Evolutionary conservation across 2,888 invertebrate genomes (phyloP).

Genomic region (Hypercompe scribonia): DNA sequence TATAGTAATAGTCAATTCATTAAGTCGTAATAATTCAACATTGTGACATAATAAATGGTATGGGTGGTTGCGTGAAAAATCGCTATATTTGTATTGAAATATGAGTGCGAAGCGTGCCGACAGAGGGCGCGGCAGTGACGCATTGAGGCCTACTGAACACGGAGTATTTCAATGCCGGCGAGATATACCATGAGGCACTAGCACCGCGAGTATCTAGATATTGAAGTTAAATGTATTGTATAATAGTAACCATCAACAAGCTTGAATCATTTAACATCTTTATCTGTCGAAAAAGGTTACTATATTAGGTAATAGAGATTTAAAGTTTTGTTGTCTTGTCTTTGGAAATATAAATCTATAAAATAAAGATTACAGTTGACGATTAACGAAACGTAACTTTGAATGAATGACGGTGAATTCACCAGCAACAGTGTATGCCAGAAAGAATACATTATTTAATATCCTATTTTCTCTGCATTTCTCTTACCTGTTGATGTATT

Average conservation of each 20-base stretch:
- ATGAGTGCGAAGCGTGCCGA: constrained; percentile 27
- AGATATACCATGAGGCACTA: neutral
- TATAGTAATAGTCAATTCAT: constrained; percentile 46
- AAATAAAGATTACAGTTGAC: neutral
- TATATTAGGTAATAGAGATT: neutral
- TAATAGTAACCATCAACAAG: neutral
- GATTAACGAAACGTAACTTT: neutral
- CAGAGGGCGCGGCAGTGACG: constrained; percentile 48
- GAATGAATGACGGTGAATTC: no score
- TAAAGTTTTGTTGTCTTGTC: neutral
- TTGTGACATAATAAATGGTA: constrained; percentile 40
- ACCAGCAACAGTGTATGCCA: neutral
- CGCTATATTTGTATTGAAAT: constrained; percentile 44
- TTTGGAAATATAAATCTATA: neutral
- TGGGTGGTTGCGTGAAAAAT: constrained; percentile 45
- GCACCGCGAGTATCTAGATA: neutral
- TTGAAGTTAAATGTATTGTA: neutral
- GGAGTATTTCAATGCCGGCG: neutral
- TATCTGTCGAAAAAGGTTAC: neutral
- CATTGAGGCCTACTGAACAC: constrained; percentile 19
- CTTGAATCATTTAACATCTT: neutral
- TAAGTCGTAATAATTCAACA: constrained; percentile 30
- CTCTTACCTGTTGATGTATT: no score
- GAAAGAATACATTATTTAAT: neutral
- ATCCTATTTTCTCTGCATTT: neutral